Evolutionary conservation across 2,888 invertebrate genomes (phyloP), one percentile per base, ranked within the genome.

Genomic region (Scrobipalpa atriplicella): DNA sequence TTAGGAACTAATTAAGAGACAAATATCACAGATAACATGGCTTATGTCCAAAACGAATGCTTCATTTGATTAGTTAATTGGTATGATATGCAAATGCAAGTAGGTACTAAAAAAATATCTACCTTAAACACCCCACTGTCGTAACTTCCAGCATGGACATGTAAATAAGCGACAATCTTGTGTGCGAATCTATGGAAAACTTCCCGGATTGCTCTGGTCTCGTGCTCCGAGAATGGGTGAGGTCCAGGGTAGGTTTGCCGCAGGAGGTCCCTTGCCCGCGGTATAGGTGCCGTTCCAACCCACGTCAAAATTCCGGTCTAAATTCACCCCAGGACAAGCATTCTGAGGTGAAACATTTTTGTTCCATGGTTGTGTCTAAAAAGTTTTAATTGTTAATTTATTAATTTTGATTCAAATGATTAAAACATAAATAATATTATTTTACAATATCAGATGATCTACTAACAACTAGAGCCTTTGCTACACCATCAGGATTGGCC

Each of bases 221-320:
- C 92, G 0, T 78, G 72, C 68, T 91, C 92, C 0, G 90, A 87
- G 72, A 92, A 90, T 0, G 91, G 79, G 0, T 5, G 2, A 0
- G 74, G 66, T 0, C 92, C 92, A 1, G 90, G 88, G 68, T 83
- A 92, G 1, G 79, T 70, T 60, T 81, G 85, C 66, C 81, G 69
- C 92, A 92, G 0, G 89, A 81, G 52, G 77, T 84, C 1, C 64
- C 0, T 21, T 47, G 0, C 10, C 11, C 0, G 60, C 18, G 0
- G n/a, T 47, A 0, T 36, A 58, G 0, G 78, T 68, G 1, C 1
- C 10, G 58, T 84, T 85, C 89, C 89, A 90, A 0, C 80, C 78
- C 7, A 92, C 79, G 38, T 92, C 89, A 36, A 92, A 92, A 68
- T 92, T 92, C 0, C 90, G 80, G 38, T 92, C 92, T 51, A 91